phyloP scores from a whole-genome alignment of 2,888 invertebrate species.

The Dryocosmus kuriphilus region DNA sequence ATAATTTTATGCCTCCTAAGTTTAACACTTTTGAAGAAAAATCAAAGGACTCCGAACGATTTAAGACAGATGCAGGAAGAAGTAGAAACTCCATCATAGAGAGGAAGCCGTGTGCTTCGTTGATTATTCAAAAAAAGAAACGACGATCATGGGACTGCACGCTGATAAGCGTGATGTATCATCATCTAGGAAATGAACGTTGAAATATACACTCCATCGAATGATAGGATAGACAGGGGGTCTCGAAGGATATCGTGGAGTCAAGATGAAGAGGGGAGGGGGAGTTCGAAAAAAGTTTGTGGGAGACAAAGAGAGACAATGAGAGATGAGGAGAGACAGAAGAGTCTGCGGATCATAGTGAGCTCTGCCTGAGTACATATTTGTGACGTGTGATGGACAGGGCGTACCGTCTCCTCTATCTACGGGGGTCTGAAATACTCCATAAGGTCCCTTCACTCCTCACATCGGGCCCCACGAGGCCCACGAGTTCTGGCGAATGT shows the following conservation, averaged over 20 bases:
- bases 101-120: neutral
- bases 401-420: constrained; percentile 72
- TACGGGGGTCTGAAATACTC: constrained; percentile 67
- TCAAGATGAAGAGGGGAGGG: neutral
- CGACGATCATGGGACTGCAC: constrained; percentile 52
- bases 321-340: constrained; percentile 43
- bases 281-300: constrained; percentile 11
- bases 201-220: constrained; percentile 47
- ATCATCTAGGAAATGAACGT: constrained; percentile 47
- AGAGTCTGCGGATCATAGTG: constrained; percentile 53
- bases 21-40: no score
- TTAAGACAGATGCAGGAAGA: neutral
- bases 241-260: constrained; percentile 37
- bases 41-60: no score
- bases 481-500: constrained; percentile 61
- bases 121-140: constrained; percentile 40
- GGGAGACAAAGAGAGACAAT: constrained; percentile 45
- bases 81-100: neutral
- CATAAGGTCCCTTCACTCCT: constrained; percentile 41
- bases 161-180: constrained; percentile 49
- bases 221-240: constrained; percentile 44
- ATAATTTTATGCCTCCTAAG: no score
- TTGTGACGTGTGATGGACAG: constrained; percentile 75
- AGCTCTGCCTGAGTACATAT: constrained; percentile 76
- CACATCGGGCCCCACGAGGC: constrained; percentile 60